Evolutionary conservation across 2,888 invertebrate genomes (phyloP).

Genomic region (Nomada lathburiana): DNA sequence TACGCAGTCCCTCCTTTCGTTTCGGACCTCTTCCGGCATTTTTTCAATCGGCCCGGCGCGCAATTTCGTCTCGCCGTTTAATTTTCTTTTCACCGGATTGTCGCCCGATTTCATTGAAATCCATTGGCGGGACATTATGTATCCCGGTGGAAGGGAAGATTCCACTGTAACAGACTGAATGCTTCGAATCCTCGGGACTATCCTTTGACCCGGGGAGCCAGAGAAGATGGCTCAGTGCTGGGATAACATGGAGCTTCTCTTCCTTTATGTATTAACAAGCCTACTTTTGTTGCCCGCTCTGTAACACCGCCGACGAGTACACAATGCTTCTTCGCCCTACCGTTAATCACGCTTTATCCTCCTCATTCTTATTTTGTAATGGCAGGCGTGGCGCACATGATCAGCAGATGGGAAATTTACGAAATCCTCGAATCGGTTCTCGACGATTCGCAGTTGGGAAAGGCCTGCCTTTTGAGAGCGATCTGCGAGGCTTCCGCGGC

Average conservation of each 20-base stretch:
- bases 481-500: slow-evolving; percentile 91
- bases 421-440: slow-evolving; percentile 77
- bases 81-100: background rate
- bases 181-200: slow-evolving; percentile 40
- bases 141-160: slow-evolving; percentile 4
- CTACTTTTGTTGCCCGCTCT: slow-evolving; percentile 69
- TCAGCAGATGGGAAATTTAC: slow-evolving; percentile 81
- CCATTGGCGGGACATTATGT: background rate
- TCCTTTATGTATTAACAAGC: slow-evolving; percentile 76
- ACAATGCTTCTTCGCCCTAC: slow-evolving; percentile 15
- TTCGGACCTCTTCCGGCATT: slow-evolving; percentile 9
- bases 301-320: slow-evolving; percentile 1
- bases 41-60: background rate
- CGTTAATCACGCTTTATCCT: slow-evolving; percentile 10
- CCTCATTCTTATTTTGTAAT: background rate
- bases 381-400: slow-evolving; percentile 15
- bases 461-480: slow-evolving; percentile 90
- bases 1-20: slow-evolving; percentile 7
- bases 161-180: slow-evolving; percentile 1
- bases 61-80: background rate
- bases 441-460: slow-evolving; percentile 77
- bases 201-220: slow-evolving; percentile 1
- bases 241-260: slow-evolving; percentile 71
- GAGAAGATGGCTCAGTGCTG: slow-evolving; percentile 55
- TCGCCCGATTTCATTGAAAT: background rate